A percentile compares a stretch with the other conserved stretches of the same genome.
phyloP scores from a whole-genome alignment of 2,113 vertebrate genomes.

The Psephotus haematonotus region DNA sequence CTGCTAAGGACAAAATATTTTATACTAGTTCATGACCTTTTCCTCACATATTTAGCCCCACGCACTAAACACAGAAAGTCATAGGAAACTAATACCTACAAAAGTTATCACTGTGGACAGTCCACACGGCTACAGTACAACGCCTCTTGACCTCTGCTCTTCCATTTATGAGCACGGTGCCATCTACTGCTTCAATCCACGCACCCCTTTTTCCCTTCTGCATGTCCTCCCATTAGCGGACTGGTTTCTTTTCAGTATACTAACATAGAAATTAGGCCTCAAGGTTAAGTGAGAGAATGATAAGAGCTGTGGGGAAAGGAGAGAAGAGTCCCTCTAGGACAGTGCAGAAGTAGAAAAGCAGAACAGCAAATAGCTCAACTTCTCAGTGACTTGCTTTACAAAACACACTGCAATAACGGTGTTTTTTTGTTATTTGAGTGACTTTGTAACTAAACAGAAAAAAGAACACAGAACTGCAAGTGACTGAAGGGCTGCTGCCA shows the following conservation, averaged over 20 bases:
- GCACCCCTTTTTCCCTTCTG: not conserved
- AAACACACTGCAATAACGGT: not conserved
- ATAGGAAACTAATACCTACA: not conserved
- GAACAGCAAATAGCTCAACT: not conserved
- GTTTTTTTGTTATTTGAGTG: not conserved
- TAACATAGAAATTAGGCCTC: not conserved
- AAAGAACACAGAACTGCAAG: not conserved
- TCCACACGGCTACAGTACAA: not conserved
- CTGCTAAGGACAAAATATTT: not conserved
- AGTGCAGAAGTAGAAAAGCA: not conserved
- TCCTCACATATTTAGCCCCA: not conserved
- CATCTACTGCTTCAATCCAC: not conserved
- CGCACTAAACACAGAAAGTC: not conserved
- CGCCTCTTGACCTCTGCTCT: not conserved
- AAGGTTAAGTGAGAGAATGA: not conserved
- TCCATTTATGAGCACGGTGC: not conserved
- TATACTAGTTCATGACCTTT: not conserved
- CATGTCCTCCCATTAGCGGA: not conserved
- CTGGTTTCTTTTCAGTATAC: not conserved
- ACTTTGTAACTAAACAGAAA: not conserved
- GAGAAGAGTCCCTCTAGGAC: accelerated
- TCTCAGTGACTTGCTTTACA: not conserved
- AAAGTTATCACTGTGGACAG: not conserved
- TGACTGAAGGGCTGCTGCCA: not conserved
- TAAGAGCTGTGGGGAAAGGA: not conserved